These are phyloP conservation scores for Drosophila putrida DNA, from an alignment of 2,888 invertebrate species.

Conservation along the genomic window DNA sequence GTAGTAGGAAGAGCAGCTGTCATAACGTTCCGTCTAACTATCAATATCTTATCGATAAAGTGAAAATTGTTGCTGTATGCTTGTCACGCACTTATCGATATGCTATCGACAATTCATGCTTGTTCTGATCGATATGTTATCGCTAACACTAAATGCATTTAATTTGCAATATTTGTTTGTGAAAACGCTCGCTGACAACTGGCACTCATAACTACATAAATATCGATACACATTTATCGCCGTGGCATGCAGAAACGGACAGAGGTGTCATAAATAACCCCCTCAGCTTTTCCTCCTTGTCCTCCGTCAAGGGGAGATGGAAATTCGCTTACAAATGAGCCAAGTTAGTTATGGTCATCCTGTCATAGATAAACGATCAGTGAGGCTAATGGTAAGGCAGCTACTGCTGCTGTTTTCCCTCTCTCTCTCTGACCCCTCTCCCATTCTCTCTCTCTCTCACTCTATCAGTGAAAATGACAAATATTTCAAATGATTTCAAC, in stretches of 20 bases:
- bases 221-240: conserved; percentile 61
- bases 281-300: neutral
- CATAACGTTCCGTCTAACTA: neutral
- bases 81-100: neutral
- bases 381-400: conserved; percentile 44
- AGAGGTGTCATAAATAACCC: conserved; percentile 51
- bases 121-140: conserved; percentile 17
- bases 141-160: conserved; percentile 6
- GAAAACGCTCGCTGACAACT: conserved; percentile 6
- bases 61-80: no score
- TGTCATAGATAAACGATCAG: conserved; percentile 72
- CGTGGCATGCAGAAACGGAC: neutral
- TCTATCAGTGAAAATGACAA: conserved; percentile 78
- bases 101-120: conserved; percentile 7
- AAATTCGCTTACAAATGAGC: conserved; percentile 67
- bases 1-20: neutral
- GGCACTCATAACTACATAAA: conserved; percentile 42
- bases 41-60: conserved; percentile 9
- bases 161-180: conserved; percentile 13
- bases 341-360: conserved; percentile 63
- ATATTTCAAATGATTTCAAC: conserved; percentile 83
- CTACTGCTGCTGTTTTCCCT: conserved; percentile 12
- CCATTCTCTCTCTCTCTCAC: neutral
- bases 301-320: no score
- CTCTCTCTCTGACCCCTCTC: neutral